Percentiles rank a stretch among this genome's conserved stretches.
phyloP scores from a whole-genome alignment of 2,113 vertebrate genomes.

The rat (Rattus norvegicus) region GRCr8 NC_086036.1:69635501-69636000 shows the following conservation, averaged over 20 bases:
- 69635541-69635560: neutral
- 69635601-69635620: slow-evolving; percentile 27
- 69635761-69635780: neutral
- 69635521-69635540: slow-evolving; percentile 18
- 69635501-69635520: neutral
- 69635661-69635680: neutral
- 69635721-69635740: neutral
- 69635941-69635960: neutral
- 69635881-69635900: neutral
- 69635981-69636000: neutral
- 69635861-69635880: neutral
- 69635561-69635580: slow-evolving; percentile 7
- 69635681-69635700: neutral
- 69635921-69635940: neutral
- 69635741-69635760: neutral
- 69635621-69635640: neutral
- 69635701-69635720: neutral
- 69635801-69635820: neutral
- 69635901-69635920: neutral
- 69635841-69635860: neutral
- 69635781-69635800: neutral
- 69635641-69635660: neutral
- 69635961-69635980: neutral
- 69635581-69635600: neutral
- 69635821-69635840: neutral